These are phyloP conservation scores for Polymixis lichenea DNA, from an alignment of 2,888 invertebrate genomes.

Conservation along the genomic window DNA sequence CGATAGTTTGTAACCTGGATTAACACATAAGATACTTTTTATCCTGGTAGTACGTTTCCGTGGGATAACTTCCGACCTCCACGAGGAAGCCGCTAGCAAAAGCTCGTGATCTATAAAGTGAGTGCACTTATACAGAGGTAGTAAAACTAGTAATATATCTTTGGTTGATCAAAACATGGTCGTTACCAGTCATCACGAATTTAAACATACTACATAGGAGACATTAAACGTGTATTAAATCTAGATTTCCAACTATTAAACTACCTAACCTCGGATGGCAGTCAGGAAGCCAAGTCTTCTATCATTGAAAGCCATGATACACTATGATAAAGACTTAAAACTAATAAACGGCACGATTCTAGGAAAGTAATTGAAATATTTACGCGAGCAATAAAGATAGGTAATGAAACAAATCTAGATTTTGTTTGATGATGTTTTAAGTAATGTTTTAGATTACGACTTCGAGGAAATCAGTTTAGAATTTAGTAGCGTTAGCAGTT, in stretches of 20 bases:
- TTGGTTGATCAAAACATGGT: not conserved
- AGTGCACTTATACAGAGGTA: not conserved
- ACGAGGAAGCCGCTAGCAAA: no score
- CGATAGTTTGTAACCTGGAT: no score
- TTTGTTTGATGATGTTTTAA: constrained; percentile 40
- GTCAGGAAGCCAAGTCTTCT: constrained; percentile 7
- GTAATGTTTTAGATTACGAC: constrained; percentile 32
- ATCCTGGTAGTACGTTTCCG: no score
- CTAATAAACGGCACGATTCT: constrained; percentile 27
- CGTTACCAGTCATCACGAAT: not conserved
- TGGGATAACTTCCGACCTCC: no score
- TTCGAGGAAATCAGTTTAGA: constrained; percentile 20
- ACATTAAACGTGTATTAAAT: constrained; percentile 14
- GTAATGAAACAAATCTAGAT: constrained; percentile 36
- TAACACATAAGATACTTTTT: no score
- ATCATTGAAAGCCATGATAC: constrained; percentile 1
- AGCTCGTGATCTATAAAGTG: not conserved
- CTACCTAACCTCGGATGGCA: not conserved
- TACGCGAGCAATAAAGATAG: constrained; percentile 37
- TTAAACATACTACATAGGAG: constrained; percentile 3
- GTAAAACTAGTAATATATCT: not conserved
- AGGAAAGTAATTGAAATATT: constrained; percentile 43
- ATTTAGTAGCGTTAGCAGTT: not conserved
- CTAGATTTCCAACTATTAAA: not conserved
- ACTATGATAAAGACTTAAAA: not conserved